These are phyloP conservation scores for Pardosa pseudoannulata DNA, from an alignment of 2,888 invertebrate genomes.

Conservation along the genomic window DNA sequence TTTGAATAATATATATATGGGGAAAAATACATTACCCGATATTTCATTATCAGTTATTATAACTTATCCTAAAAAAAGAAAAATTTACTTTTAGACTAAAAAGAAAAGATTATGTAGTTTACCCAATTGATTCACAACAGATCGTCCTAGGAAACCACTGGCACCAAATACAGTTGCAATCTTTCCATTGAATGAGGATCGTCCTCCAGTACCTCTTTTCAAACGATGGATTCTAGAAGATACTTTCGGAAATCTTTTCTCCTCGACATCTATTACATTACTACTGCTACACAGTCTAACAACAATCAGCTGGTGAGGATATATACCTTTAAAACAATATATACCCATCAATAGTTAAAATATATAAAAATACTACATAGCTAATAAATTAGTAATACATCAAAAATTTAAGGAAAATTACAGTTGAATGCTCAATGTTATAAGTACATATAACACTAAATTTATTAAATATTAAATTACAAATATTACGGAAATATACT, in stretches of 20 bases:
- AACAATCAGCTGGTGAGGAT: conserved; percentile 21
- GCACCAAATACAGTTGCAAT: conserved; percentile 99
- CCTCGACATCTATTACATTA: conserved; percentile 34
- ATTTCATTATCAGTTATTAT: too few relatives aligned
- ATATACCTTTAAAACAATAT: conserved; percentile 16
- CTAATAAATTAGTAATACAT: too few relatives aligned
- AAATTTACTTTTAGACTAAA: too few relatives aligned
- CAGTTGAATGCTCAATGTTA: too few relatives aligned
- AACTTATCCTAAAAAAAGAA: too few relatives aligned
- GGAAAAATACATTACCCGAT: too few relatives aligned
- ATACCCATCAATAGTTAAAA: not conserved
- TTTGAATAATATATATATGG: too few relatives aligned
- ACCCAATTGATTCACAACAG: conserved; percentile 92
- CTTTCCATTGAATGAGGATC: conserved; percentile 96
- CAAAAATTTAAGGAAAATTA: too few relatives aligned
- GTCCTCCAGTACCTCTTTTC: conserved; percentile 81
- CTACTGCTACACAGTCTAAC: conserved; percentile 30
- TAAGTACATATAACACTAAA: too few relatives aligned
- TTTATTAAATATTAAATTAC: too few relatives aligned
- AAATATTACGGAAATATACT: too few relatives aligned
- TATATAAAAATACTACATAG: not conserved
- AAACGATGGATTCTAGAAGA: conserved; percentile 45
- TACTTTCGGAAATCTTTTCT: conserved; percentile 59
- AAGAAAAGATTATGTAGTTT: too few relatives aligned
- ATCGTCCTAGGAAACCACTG: conserved; percentile 91